Conservation (phyloP, 2,113 vertebrate species). For the Corythornis vintsioides region DNA sequence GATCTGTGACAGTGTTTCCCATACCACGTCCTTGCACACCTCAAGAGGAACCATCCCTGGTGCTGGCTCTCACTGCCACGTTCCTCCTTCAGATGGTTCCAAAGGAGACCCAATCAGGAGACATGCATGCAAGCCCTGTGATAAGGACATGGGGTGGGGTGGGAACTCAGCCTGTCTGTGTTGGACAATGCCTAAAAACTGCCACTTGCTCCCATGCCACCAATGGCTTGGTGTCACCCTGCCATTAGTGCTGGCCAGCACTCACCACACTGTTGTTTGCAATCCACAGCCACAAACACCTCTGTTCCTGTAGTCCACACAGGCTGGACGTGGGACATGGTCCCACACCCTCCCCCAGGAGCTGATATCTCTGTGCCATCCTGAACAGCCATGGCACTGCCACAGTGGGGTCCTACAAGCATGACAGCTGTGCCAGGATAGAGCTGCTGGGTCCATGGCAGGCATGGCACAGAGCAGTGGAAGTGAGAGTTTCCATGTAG, state of each 20-base stretch:
- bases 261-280: not conserved
- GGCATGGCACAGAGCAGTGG: not conserved
- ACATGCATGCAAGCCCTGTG: not conserved
- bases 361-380: not conserved
- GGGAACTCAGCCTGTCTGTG: not conserved
- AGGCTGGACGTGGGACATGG: not conserved
- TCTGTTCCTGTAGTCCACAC: not conserved
- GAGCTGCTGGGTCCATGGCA: not conserved
- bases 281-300: not conserved
- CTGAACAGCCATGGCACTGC: fast-evolving
- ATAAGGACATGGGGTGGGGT: not conserved
- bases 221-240: not conserved
- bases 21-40: not conserved
- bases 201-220: not conserved
- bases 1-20: fast-evolving
- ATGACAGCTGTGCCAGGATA: not conserved
- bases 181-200: not conserved
- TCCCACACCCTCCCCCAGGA: not conserved
- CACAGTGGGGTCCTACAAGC: not conserved
- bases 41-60: fast-evolving
- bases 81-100: not conserved
- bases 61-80: fast-evolving
- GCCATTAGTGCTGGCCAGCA: not conserved
- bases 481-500: fast-evolving
- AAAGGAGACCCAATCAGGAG: not conserved